Base-by-base conservation (phyloP, 2,113 vertebrate species). In the Pygoscelis adeliae region DNA sequence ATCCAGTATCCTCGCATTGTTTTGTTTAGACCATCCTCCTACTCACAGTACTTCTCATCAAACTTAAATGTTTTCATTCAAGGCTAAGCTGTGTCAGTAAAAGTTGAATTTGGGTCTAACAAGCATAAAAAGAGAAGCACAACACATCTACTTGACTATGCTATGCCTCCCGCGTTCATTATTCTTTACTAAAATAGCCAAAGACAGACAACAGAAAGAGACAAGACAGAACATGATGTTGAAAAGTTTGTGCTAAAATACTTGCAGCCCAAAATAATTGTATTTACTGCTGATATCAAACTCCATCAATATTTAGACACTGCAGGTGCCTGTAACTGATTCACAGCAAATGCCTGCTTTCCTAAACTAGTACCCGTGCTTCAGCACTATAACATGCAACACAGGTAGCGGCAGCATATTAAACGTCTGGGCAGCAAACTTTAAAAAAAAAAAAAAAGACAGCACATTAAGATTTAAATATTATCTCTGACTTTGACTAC, bases 391-490 rank as follows among this genome's bases (percentile, higher is more conserved):
- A 85, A 87, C 34, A 46, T 29, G 40, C 63, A 77, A 38, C 30
- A 59, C 12, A 30, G 16, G 40, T 80, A 88, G 49, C 23, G 5
- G 85, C 36, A 92, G 90, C 38, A 34, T 50, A 61, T 61, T 58
- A 90, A 63, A 19, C 40, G 50, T 30, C 50, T 44, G 36, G 27
- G 58, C n/a, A 88, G 49, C 4, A 21, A 61, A 67, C 13, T 15
- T 42, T 6, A 42, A 42, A 42, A 42, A 42, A 15, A 40, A 42
- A 42, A 42, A 42, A 42, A 14, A 94, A 84, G 38, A 42, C 9
- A 89, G 29, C 11, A 62, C 38, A 93, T 90, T 94, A 96, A 96
- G 84, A 82, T 96, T 87, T 92, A 92, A 94, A 89, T 83, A 55
- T 70, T 91, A 83, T 90, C 95, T 94, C 52, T 95, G 93, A 95